Conservation (phyloP, 1,140 invertebrate species). For the Drosophila baimaii region DNA sequence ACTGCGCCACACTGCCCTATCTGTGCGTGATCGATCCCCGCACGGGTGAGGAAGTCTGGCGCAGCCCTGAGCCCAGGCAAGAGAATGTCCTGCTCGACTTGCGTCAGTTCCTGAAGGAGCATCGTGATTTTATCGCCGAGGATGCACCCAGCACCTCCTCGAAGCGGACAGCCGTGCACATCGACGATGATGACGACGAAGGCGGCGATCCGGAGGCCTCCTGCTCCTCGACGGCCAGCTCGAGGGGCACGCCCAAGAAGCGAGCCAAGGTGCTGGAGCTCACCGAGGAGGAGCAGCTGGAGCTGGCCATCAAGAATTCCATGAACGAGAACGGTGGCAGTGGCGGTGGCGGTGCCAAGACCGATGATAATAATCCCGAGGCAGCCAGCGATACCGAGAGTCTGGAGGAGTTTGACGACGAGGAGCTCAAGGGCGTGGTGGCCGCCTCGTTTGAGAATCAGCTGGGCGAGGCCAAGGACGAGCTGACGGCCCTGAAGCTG, state of each 20-base stretch:
- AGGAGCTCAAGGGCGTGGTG: slow-evolving; percentile 57
- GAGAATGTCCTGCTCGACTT: slow-evolving; percentile 67
- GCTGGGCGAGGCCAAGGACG: slow-evolving; percentile 60
- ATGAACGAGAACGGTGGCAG: slow-evolving; percentile 76
- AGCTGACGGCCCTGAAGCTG: slow-evolving; percentile 72
- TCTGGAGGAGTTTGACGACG: slow-evolving; percentile 70
- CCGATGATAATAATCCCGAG: slow-evolving; percentile 5
- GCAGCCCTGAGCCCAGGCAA: slow-evolving; percentile 67
- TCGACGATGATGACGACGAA: slow-evolving; percentile 59
- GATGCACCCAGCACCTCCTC: slow-evolving; percentile 71
- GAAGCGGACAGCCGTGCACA: slow-evolving; percentile 55
- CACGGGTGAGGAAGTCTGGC: slow-evolving; percentile 88
- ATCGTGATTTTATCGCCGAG: slow-evolving; percentile 67
- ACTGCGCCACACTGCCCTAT: slow-evolving; percentile 88
- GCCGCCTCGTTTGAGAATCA: slow-evolving; percentile 69
- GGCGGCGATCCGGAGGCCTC: slow-evolving; percentile 28
- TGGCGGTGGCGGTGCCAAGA: slow-evolving; percentile 20
- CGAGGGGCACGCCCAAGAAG: slow-evolving; percentile 60
- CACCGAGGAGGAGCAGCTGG: slow-evolving; percentile 79
- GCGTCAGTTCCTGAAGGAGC: slow-evolving; percentile 68
- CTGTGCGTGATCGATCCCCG: slow-evolving; percentile 90
- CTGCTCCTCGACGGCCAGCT: slow-evolving; percentile 44
- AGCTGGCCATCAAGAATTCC: slow-evolving; percentile 80
- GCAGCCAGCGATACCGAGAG: slow-evolving; percentile 67
- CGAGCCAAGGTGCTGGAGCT: slow-evolving; percentile 70